Conservation (phyloP, 2,113 vertebrate genomes). For the Petrocephalus zakoni region DNA sequence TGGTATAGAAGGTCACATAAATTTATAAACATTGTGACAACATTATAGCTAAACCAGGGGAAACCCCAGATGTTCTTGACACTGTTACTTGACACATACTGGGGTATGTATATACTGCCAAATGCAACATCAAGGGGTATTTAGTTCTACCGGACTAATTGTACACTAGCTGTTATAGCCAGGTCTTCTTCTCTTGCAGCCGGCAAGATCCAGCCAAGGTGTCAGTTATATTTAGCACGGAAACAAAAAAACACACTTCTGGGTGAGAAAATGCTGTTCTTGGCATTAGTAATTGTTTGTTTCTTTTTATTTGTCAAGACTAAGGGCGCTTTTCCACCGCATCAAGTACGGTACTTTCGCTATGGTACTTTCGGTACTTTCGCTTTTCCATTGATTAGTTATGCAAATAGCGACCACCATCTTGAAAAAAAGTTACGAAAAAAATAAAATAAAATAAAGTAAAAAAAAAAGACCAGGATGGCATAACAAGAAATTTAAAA, state of each 20-base stretch:
- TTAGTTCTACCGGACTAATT: neutral
- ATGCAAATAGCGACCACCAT: too few species aligned
- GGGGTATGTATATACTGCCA: neutral
- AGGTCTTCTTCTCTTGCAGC: constrained; percentile 34
- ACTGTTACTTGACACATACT: neutral
- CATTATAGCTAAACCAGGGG: neutral
- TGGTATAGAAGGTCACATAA: neutral
- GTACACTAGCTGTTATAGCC: neutral
- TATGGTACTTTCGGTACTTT: too few species aligned
- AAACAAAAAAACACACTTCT: neutral
- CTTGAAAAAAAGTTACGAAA: too few species aligned
- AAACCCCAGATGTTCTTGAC: neutral
- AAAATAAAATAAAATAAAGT: too few species aligned
- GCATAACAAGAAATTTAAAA: too few species aligned
- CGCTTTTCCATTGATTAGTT: too few species aligned
- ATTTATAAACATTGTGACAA: neutral
- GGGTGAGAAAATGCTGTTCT: constrained; percentile 7
- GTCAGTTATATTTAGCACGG: constrained; percentile 34
- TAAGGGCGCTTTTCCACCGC: neutral
- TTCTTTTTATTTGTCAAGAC: neutral
- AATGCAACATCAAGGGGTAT: neutral
- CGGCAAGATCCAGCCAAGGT: constrained; percentile 29
- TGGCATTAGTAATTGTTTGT: neutral
- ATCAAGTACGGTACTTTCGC: too few species aligned
- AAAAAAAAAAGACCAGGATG: too few species aligned